phyloP scores from a whole-genome alignment of 2,888 invertebrate species.

The Microplitis deprimator region DNA sequence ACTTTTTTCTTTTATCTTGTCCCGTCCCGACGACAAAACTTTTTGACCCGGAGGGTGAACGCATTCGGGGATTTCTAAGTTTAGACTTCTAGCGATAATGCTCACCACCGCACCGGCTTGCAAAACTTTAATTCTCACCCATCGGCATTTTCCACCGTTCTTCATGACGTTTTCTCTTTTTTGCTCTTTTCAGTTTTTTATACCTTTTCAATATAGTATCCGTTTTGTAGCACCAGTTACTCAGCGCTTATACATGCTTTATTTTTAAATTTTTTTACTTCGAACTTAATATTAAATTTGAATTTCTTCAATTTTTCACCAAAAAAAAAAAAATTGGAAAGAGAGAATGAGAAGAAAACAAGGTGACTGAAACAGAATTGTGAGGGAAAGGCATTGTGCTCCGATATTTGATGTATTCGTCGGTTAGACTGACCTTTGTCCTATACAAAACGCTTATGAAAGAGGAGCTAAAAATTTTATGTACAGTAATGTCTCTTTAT shows the following conservation, averaged over 20 bases:
- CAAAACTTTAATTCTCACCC: constrained; percentile 47
- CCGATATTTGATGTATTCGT: not conserved
- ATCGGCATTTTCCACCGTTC: constrained; percentile 33
- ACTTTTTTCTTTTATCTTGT: constrained; percentile 34
- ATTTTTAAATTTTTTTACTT: not conserved
- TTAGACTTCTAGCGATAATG: constrained; percentile 52
- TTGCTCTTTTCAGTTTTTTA: constrained; percentile 13
- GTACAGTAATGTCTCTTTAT: not conserved
- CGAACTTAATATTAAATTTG: not conserved
- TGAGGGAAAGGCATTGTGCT: not conserved
- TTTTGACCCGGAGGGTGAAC: constrained; percentile 45
- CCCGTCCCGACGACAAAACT: constrained; percentile 50
- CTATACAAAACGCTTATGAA: not conserved
- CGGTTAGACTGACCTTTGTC: not conserved
- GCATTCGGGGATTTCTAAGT: constrained; percentile 52
- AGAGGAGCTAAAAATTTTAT: not conserved
- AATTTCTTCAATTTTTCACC: not conserved
- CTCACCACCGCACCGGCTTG: constrained; percentile 36
- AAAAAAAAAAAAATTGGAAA: not conserved
- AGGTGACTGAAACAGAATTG: not conserved
- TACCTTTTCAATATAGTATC: constrained; percentile 2
- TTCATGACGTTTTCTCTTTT: constrained; percentile 30
- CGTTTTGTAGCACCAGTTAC: not conserved
- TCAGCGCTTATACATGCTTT: not conserved
- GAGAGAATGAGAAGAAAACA: not conserved